phyloP scores from a whole-genome alignment of 2,797 vertebrate species.

The Syncerus caffer region DNA sequence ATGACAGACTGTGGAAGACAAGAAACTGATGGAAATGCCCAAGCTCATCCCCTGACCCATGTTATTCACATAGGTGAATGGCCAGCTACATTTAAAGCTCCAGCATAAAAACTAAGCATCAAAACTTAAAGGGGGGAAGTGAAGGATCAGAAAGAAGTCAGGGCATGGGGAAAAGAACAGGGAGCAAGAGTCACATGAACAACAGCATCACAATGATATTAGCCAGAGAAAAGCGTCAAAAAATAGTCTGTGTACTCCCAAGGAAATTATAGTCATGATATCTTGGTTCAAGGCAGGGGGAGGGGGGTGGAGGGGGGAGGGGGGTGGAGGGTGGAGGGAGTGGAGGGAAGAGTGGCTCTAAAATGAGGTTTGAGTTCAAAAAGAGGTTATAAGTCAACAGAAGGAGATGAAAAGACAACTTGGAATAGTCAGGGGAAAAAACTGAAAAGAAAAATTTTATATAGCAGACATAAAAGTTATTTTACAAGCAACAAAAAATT shows the following conservation, averaged over 20 bases:
- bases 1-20: background rate
- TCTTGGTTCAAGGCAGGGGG: background rate
- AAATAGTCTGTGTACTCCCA: background rate
- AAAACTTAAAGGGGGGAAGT: no score
- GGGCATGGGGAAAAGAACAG: background rate
- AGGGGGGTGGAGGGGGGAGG: background rate
- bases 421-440: background rate
- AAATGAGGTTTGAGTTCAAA: background rate
- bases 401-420: background rate
- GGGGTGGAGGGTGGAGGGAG: background rate
- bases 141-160: background rate
- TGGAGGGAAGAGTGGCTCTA: background rate
- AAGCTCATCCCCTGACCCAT: fast-evolving
- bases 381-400: background rate
- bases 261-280: background rate
- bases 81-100: background rate
- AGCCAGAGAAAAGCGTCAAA: background rate
- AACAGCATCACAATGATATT: background rate
- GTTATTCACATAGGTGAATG: background rate
- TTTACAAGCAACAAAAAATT: background rate
- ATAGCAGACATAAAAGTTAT: background rate
- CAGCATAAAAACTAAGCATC: background rate
- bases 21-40: background rate
- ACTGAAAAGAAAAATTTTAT: background rate
- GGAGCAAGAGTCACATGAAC: background rate